Conservation (phyloP, 1,140 invertebrate genomes). For the Pristionchus pacificus region DNA sequence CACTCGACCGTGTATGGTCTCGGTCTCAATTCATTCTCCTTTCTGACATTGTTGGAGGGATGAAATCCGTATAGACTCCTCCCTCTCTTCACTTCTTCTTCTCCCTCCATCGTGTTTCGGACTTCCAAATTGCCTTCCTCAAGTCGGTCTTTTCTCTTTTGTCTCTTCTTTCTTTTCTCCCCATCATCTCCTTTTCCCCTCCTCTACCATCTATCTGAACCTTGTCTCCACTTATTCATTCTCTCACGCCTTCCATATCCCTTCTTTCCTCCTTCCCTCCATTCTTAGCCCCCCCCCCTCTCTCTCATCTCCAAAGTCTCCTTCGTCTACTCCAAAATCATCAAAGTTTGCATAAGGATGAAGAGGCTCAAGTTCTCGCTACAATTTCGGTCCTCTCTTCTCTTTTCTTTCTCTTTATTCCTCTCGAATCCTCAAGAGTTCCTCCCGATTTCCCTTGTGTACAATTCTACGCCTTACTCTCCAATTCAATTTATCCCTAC, state of each 20-base stretch:
- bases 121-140: too few species aligned
- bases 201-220: background rate
- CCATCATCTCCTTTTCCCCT: background rate
- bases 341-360: too few species aligned
- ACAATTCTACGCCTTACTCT: too few species aligned
- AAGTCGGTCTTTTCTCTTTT: conserved; percentile 12
- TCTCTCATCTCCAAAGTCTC: background rate
- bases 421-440: conserved; percentile 8
- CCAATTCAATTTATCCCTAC: too few species aligned
- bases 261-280: conserved; percentile 11
- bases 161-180: background rate
- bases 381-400: too few species aligned
- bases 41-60: too few species aligned
- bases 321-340: background rate
- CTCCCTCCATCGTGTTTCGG: too few species aligned
- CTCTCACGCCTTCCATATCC: conserved; percentile 13
- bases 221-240: conserved; percentile 17
- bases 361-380: too few species aligned
- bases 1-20: too few species aligned
- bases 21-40: too few species aligned
- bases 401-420: background rate
- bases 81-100: too few species aligned
- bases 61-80: too few species aligned
- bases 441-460: background rate
- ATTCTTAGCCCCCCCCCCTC: background rate